These are phyloP conservation scores for Macrobrachium nipponense DNA, from an alignment of 1,140 invertebrate species.

Conservation along the genomic window DNA sequence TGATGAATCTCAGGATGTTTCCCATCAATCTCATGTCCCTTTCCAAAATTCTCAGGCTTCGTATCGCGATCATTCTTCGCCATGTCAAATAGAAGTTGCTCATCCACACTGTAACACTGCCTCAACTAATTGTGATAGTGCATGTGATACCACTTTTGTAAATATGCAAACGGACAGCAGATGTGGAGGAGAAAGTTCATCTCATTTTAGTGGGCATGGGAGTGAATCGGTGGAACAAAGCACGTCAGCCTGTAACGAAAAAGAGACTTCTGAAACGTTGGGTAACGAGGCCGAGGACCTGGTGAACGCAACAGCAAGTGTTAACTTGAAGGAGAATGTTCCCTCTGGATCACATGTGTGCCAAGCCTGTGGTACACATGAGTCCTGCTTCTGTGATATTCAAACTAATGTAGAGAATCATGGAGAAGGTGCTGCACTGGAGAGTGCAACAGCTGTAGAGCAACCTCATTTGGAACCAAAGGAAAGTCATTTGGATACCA, in stretches of 20 bases:
- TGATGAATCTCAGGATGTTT: slow-evolving; percentile 12
- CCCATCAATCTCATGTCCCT: slow-evolving; percentile 7
- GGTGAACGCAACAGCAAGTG: slow-evolving; percentile 15
- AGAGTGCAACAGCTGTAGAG: neutral
- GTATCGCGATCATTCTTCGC: neutral
- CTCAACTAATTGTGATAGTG: slow-evolving; percentile 25
- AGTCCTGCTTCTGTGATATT: slow-evolving; percentile 12
- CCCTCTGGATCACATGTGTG: neutral
- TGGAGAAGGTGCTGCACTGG: neutral
- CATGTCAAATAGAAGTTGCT: neutral
- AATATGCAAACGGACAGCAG: slow-evolving; percentile 10
- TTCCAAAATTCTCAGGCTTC: neutral
- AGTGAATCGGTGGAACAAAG: neutral
- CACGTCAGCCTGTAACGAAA: neutral
- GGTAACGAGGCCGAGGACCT: slow-evolving; percentile 7
- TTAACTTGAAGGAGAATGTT: neutral
- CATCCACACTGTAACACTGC: slow-evolving; percentile 16
- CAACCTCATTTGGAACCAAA: too few species aligned
- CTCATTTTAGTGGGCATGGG: neutral
- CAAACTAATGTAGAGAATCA: neutral
- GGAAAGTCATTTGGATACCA: too few species aligned
- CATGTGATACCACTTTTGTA: slow-evolving; percentile 14
- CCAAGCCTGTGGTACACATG: slow-evolving; percentile 13
- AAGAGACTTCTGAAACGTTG: neutral
- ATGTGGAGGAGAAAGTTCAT: slow-evolving; percentile 11